These are phyloP conservation scores for Pelobates fuscus DNA, from an alignment of 2,113 vertebrate species.

Conservation along the genomic window DNA sequence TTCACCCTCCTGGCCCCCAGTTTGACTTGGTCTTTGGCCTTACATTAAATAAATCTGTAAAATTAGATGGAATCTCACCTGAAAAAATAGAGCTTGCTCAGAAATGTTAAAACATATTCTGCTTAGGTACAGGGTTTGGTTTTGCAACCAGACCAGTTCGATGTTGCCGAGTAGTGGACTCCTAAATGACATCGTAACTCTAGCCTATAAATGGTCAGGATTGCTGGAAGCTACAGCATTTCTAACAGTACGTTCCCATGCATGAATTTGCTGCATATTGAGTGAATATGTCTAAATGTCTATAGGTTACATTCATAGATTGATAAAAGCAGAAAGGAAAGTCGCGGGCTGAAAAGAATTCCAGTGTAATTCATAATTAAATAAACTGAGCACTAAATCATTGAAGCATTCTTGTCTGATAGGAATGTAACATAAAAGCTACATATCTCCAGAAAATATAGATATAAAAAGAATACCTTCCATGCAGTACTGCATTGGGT, in stretches of 20 bases:
- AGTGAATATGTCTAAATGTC: too few species aligned
- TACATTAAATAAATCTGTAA: constrained; percentile 11
- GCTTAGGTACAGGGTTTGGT: background rate
- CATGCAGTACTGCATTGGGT: too few species aligned
- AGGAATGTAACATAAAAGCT: too few species aligned
- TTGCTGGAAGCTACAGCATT: background rate
- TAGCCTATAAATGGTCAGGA: background rate
- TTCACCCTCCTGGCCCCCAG: constrained; percentile 24
- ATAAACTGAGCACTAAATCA: too few species aligned
- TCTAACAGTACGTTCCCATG: background rate
- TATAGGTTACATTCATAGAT: too few species aligned
- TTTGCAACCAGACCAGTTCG: background rate
- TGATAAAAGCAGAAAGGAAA: too few species aligned
- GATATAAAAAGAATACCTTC: too few species aligned
- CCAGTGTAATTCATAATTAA: too few species aligned
- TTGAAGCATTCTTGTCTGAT: too few species aligned
- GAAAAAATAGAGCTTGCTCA: constrained; percentile 17
- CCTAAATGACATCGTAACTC: background rate
- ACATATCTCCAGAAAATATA: too few species aligned
- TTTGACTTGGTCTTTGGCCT: constrained; percentile 33
- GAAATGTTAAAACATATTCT: background rate
- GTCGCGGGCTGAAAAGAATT: too few species aligned
- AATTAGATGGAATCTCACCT: constrained; percentile 34
- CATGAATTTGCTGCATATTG: background rate
- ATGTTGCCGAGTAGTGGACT: too few species aligned